Base-by-base conservation (phyloP, 2,888 invertebrate species). In the Ptycholaimellus sp. region DNA sequence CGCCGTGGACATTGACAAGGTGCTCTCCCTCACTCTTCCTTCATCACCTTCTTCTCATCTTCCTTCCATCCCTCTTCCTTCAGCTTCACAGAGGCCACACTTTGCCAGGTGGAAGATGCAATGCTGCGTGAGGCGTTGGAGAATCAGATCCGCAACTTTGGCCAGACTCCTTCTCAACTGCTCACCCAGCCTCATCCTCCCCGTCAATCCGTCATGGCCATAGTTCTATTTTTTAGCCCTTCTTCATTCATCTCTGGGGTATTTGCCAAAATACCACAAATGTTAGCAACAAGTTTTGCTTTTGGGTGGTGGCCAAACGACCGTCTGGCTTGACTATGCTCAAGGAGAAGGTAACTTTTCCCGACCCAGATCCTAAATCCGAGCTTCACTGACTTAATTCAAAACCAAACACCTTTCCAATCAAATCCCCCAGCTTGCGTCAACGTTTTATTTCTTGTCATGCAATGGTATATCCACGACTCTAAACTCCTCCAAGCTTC, bases 141-240 rank as follows among this genome's bases (percentile, higher is more conserved):
- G 56, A 82, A 83, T 63, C 96, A 99, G 66, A 93, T 99, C 48
- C 70, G 78, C 28, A 87, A 82, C 61, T 99, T 96, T 61, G 96
- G 96, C 0, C 96, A 99, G 61, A 99, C 93, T 0, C 96, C 96
- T 0, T 82, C 85, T 20, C 93, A 96, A 62, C 68, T 99, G 42
- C 64, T 96, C 39, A 82, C 85, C 70, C 96, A 96, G 56, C 96
- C 96, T 1, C 96, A 99, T 67, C 87, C 93, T 1, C 93, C 96
- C 0, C 67, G 96, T 46, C 81, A 80, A 58, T 82, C 82, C 1
- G 79, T 82, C 23, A 82, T 85, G 81, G 82, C 82, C 61, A 67
- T 83, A 65, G 76, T 52, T 29, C 13, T 33, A 25, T n/a, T 3
- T 31, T 37, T 17, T 16, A 16, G 7, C 14, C 13, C n/a, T 27